Base-by-base conservation (phyloP, 1,140 invertebrate species). In the Polypedilum vanderplanki region DNA sequence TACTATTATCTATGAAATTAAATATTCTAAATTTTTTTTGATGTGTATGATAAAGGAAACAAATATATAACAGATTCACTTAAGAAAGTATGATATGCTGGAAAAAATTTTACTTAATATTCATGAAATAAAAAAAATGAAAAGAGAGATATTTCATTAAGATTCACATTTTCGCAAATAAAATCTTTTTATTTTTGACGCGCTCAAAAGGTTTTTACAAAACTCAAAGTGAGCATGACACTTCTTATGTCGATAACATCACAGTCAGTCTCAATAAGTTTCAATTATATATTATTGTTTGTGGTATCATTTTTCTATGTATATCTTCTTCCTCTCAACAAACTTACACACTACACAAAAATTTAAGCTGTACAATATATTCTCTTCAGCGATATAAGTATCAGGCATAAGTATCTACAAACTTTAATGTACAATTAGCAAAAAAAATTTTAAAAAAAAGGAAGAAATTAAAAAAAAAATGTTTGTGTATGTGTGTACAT, bases 21-120 rank as follows among this genome's bases (percentile, higher is more conserved):
- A 17, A 67, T 18, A 70, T 70, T 70, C 65, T 70, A 70, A 70
- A 70, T 70, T 70, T 70, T 70, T 20, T 9, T 18, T 70, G 4
- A 33, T n/a, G 5, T 33, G 24, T 5, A 33, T 33, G 24, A 33
- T 33, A 33, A 33, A 33, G 24, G 1, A 5, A 33, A 33, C 24
- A 33, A 33, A 33, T n/a, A n/a, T n/a, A 33, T 3, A 5, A 33
- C 1, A 33, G 1, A 33, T 33, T 33, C 24, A 33, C 24, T 33
- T 33, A 33, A 33, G 24, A 33, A 33, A 33, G 24, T 5, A 33
- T 33, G 24, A 3, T 33, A 33, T 5, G 24, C 1, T 3, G 24
- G n/a, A n/a, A 33, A 33, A 33, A 33, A 33, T 33, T 33, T 33
- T 33, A 33, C 24, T 33, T 33, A 33, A 1, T 3, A 33, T 33